Evolutionary conservation across 2,888 invertebrate genomes (phyloP).

Genomic region (Marronus borbonicus): DNA sequence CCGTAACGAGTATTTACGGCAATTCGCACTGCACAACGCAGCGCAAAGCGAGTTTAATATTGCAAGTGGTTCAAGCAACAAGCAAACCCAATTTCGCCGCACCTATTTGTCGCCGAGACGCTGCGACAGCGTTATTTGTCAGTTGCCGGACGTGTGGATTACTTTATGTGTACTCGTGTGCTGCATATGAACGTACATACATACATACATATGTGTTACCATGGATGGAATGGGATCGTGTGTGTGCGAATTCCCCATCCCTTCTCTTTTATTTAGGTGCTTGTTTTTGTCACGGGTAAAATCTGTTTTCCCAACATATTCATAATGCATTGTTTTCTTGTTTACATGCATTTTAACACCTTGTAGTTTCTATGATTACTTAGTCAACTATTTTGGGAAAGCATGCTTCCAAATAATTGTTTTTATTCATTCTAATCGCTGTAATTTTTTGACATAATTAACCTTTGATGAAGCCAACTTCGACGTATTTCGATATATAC

Average conservation of each 20-base stretch:
- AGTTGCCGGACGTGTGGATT: constrained; percentile 35
- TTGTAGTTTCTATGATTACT: background rate
- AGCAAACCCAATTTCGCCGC: constrained; percentile 25
- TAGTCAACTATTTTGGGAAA: too few relatives aligned
- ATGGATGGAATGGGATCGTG: background rate
- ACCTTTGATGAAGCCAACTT: too few relatives aligned
- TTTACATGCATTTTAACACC: background rate
- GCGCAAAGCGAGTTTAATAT: constrained; percentile 30
- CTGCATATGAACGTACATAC: background rate
- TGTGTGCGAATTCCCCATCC: background rate
- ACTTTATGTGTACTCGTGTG: constrained; percentile 23
- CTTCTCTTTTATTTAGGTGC: constrained; percentile 33
- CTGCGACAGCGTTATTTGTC: constrained; percentile 36
- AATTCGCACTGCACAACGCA: constrained; percentile 13
- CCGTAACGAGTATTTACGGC: constrained; percentile 9
- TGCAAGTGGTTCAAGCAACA: constrained; percentile 39
- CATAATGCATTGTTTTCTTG: constrained; percentile 28
- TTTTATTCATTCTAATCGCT: too few relatives aligned
- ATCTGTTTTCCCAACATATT: constrained; percentile 18
- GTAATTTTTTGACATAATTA: too few relatives aligned
- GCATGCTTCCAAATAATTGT: too few relatives aligned
- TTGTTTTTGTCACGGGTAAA: constrained; percentile 10
- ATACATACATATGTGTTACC: background rate
- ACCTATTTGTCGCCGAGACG: constrained; percentile 28
- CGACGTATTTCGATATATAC: too few relatives aligned